A percentile compares a stretch with the other conserved stretches of the same genome.
These are phyloP conservation scores for Dryoscopus gambensis DNA, from an alignment of 2,113 vertebrate species.

Conservation along the genomic window DNA sequence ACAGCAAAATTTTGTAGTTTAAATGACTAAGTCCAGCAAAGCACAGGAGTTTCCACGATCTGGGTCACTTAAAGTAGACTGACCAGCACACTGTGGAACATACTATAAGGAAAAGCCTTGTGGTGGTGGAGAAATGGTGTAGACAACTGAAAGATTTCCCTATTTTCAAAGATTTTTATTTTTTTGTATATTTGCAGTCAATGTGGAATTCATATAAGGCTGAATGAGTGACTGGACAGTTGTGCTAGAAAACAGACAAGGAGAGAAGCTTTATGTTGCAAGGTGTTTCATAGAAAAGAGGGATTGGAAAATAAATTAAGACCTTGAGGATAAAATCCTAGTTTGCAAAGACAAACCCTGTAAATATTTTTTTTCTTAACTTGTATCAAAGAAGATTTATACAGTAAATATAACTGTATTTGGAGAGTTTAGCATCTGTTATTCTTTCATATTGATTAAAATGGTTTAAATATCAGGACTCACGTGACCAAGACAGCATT, in stretches of 20 bases:
- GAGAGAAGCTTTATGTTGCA: neutral
- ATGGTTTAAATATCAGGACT: slow-evolving; percentile 35
- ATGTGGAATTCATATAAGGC: neutral
- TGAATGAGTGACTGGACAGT: neutral
- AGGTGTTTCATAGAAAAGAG: neutral
- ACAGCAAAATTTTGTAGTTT: neutral
- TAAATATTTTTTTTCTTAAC: neutral
- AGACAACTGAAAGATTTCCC: neutral
- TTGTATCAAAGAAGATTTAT: neutral
- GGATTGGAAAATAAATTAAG: neutral
- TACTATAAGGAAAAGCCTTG: neutral
- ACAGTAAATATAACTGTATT: slow-evolving; percentile 7
- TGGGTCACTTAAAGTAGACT: neutral
- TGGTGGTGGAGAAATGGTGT: neutral
- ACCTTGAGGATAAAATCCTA: neutral
- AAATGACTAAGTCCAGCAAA: neutral
- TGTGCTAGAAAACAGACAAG: neutral
- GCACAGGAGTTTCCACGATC: neutral
- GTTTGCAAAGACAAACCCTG: neutral
- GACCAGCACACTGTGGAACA: neutral
- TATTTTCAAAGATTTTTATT: neutral
- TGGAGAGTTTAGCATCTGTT: slow-evolving; percentile 15
- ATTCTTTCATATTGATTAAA: slow-evolving; percentile 51
- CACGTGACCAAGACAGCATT: neutral
- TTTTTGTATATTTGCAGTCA: rapidly evolving